Conservation (phyloP, 2,888 invertebrate genomes). For the Pterostichus madidus region DNA sequence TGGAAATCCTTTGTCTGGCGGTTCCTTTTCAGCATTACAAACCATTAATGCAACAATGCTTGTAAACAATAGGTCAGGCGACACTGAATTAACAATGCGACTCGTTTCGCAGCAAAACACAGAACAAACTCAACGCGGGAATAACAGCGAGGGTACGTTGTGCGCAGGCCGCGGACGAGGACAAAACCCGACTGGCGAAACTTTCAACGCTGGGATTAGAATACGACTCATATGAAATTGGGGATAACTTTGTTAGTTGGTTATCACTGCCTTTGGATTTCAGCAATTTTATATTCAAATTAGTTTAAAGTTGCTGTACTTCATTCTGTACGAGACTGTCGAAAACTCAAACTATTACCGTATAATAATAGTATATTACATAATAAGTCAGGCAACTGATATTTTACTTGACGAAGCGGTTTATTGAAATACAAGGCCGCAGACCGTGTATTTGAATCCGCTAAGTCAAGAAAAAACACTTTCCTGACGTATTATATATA, state of each 20-base stretch:
- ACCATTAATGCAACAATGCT: constrained; percentile 63
- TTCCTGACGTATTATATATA: no score
- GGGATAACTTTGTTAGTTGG: constrained; percentile 37
- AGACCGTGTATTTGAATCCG: no score
- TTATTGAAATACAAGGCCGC: no score
- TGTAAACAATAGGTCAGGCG: constrained; percentile 60
- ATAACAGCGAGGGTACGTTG: not conserved
- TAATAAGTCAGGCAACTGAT: no score
- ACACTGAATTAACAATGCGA: constrained; percentile 61
- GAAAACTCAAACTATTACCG: no score
- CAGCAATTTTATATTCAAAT: not conserved
- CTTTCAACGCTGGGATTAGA: constrained; percentile 26
- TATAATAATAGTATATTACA: no score
- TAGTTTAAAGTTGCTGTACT: no score
- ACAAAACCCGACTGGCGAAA: not conserved
- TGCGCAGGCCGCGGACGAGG: not conserved
- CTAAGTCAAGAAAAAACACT: no score
- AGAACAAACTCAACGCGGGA: constrained; percentile 39
- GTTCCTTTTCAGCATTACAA: constrained; percentile 49
- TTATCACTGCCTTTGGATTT: not conserved
- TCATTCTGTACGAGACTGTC: no score
- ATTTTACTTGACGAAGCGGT: no score
- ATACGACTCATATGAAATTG: constrained; percentile 23
- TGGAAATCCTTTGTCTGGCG: constrained; percentile 30
- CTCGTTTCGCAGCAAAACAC: constrained; percentile 39